Evolutionary conservation across 2,113 vertebrate genomes (phyloP).

Genomic region (Percopsis transmontana): DNA sequence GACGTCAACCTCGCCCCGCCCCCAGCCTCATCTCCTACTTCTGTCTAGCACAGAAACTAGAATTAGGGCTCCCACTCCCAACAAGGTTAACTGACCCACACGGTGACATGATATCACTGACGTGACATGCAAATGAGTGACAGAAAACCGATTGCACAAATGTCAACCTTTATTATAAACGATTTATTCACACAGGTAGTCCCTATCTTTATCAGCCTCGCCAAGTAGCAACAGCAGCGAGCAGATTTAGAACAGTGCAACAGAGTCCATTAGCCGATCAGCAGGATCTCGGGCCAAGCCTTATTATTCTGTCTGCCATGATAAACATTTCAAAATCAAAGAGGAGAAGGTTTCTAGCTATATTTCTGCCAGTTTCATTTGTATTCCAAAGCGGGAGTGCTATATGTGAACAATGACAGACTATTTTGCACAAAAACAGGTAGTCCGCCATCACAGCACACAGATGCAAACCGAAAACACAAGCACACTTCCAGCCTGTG

Average conservation of each 20-base stretch:
- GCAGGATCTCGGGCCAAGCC: neutral
- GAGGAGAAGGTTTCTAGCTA: neutral
- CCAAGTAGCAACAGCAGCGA: too few species aligned
- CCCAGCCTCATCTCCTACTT: too few species aligned
- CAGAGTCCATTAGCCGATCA: neutral
- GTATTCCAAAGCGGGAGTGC: slow-evolving; percentile 3
- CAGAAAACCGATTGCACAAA: too few species aligned
- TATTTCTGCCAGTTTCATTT: slow-evolving; percentile 6
- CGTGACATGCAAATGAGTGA: too few species aligned
- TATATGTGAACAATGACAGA: neutral
- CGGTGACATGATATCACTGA: too few species aligned
- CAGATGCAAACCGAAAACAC: neutral
- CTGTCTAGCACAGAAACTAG: too few species aligned
- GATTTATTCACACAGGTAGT: neutral
- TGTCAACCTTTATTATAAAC: too few species aligned
- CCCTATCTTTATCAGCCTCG: neutral
- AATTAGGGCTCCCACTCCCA: too few species aligned
- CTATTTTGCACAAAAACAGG: neutral
- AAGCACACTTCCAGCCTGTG: neutral
- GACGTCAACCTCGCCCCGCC: too few species aligned
- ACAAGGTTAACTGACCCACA: too few species aligned
- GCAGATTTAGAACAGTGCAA: neutral
- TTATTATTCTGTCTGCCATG: neutral
- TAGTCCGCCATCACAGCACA: neutral
- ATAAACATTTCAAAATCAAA: neutral